A percentile compares a stretch with the other conserved stretches of the same genome.
Conservation (phyloP, 2,888 invertebrate genomes). For the Branchellion lobata region DNA sequence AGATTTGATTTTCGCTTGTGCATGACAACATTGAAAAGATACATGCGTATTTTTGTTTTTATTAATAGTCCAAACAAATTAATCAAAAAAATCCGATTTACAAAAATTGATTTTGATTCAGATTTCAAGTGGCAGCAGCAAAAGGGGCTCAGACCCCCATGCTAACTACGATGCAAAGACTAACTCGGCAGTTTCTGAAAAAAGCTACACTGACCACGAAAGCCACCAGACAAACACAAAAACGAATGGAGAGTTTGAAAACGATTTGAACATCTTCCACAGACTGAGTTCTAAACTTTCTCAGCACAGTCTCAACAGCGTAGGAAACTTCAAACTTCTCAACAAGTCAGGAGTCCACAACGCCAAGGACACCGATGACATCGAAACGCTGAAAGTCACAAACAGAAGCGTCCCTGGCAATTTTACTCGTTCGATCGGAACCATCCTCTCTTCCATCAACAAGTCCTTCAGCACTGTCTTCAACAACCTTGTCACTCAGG, state of each 20-base stretch:
- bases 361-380: constrained; percentile 30
- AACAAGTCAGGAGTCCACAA: not conserved
- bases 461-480: constrained; percentile 52
- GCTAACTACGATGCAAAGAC: too few species aligned
- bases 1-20: too few species aligned
- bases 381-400: constrained; percentile 50
- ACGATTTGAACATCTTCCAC: constrained; percentile 54
- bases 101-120: too few species aligned
- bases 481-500: constrained; percentile 51
- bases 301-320: constrained; percentile 1
- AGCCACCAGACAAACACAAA: too few species aligned
- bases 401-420: constrained; percentile 49
- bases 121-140: too few species aligned
- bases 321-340: not conserved
- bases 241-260: not conserved
- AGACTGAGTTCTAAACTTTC: not conserved
- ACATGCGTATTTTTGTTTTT: too few species aligned
- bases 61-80: too few species aligned
- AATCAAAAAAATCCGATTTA: too few species aligned
- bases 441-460: constrained; percentile 51
- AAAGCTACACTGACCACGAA: too few species aligned
- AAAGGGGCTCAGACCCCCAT: too few species aligned
- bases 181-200: too few species aligned
- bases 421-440: constrained; percentile 50
- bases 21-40: too few species aligned